Evolutionary conservation across 2,797 vertebrate species (phyloP).

Genomic region (Spinus olivaceus): DNA sequence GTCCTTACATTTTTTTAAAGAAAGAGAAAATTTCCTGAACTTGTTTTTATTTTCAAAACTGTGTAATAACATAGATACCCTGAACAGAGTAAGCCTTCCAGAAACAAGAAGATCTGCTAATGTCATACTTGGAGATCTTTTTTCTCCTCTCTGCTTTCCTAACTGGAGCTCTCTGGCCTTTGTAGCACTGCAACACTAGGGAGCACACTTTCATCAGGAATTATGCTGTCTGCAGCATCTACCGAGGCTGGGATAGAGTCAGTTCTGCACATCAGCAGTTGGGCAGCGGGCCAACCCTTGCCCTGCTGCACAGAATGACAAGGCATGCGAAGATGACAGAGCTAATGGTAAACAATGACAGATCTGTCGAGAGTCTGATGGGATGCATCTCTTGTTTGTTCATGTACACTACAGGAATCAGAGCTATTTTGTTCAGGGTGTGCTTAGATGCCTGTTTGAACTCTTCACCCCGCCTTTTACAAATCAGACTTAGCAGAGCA

Average conservation of each 20-base stretch:
- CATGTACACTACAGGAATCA: conserved; percentile 24
- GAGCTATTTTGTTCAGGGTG: conserved; percentile 60
- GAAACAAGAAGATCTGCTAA: background rate
- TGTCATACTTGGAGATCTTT: background rate
- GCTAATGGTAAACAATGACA: conserved; percentile 72
- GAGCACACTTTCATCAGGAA: conserved; percentile 92
- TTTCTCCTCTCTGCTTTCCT: background rate
- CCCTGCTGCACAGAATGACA: conserved; percentile 53
- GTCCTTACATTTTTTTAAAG: background rate
- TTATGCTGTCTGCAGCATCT: conserved; percentile 60
- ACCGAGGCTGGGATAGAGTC: background rate
- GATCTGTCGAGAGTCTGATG: conserved; percentile 57
- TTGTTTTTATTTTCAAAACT: background rate
- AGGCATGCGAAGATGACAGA: conserved; percentile 65
- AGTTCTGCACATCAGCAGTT: conserved; percentile 19
- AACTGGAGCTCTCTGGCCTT: background rate
- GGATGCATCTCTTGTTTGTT: conserved; percentile 51
- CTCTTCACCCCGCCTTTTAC: conserved; percentile 65
- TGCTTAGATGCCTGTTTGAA: conserved; percentile 67
- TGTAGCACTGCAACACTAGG: conserved; percentile 82
- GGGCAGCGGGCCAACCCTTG: conserved; percentile 41
- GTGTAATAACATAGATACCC: fast-evolving
- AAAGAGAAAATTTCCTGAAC: background rate
- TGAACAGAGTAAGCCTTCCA: background rate
- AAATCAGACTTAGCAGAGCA: conserved; percentile 58